Evolutionary conservation across 2,113 vertebrate genomes (phyloP).

Genomic region (Crotalus tigris): DNA sequence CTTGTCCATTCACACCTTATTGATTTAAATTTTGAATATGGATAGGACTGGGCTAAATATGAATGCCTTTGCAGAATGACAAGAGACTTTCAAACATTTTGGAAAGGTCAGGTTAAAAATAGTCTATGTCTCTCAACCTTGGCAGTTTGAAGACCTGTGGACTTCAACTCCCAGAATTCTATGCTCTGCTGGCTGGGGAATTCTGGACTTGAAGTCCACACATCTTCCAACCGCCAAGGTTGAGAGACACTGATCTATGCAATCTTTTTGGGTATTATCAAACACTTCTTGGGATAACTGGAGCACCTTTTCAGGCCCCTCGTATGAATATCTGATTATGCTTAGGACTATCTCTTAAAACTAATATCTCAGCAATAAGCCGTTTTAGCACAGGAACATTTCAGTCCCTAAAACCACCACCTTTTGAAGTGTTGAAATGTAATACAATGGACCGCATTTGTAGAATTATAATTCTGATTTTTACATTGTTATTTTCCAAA

Average conservation of each 20-base stretch:
- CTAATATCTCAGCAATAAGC: background rate
- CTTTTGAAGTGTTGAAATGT: background rate
- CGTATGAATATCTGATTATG: background rate
- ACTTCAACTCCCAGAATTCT: background rate
- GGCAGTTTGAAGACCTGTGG: background rate
- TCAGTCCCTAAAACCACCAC: background rate
- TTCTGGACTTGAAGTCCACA: background rate
- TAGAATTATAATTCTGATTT: background rate
- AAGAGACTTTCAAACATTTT: slow-evolving; percentile 15
- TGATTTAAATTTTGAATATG: slow-evolving; percentile 55
- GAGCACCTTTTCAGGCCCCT: background rate
- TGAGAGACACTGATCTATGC: background rate
- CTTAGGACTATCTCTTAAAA: background rate
- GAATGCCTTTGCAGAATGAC: slow-evolving; percentile 38
- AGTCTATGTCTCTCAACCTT: background rate
- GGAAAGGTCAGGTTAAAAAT: slow-evolving; percentile 5
- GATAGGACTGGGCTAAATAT: slow-evolving; percentile 49
- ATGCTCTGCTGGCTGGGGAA: background rate
- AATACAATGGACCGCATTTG: background rate
- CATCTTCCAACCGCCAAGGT: background rate
- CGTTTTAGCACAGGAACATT: background rate
- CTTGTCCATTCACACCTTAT: background rate
- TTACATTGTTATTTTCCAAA: background rate
- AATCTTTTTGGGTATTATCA: background rate
- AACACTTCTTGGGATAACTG: background rate